Evolutionary conservation across 2,797 vertebrate genomes (phyloP), one percentile per base, ranked within the genome.

Genomic region (Cynopterus sphinx): DNA sequence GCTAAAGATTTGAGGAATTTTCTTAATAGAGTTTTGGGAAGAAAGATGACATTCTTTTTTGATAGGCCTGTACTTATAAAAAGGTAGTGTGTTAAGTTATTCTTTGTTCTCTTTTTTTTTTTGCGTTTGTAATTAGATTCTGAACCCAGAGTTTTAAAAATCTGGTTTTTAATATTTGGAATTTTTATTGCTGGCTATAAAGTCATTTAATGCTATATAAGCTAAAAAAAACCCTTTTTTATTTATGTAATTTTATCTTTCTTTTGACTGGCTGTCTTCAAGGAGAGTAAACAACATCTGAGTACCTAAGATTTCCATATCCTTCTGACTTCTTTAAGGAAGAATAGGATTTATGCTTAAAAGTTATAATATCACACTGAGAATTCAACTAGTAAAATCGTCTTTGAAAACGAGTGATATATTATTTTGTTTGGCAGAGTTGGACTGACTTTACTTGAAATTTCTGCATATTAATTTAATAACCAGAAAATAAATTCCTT

Each of bases 231-330:
- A 33, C 33, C 21, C 33, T 68, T 93, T 85, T 63, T 73, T 57
- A 16, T 74, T 93, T 87, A 53, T 77, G 17, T 88, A 88, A 84
- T 63, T 84, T 75, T 87, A 81, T n/a, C 59, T 93, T 92, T 55
- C 43, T 26, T 71, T 85, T 91, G 61, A 75, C 31, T 74, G 75
- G 36, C 53, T 36, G 21, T 68, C 41, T 86, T 79, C 11, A 87
- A 61, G 61, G 75, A 93, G 28, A 31, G 57, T 84, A 53, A 71
- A 31, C 16, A 78, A 79, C 87, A 79, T 91, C 65, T 59, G 17
- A 89, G n/a, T 83, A 28, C 15, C 77, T 88, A 21, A 17, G 12
- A 3, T 94, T 8, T 55, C 67, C 9, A 4, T 77, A 41, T 13
- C 11, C 13, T 13, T 86, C 28, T 49, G 46, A 65, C 28, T 57